A percentile compares a stretch with the other conserved stretches of the same genome.
Evolutionary conservation across 2,888 invertebrate genomes (phyloP).

Genomic region (Drosophila subsilvestris): DNA sequence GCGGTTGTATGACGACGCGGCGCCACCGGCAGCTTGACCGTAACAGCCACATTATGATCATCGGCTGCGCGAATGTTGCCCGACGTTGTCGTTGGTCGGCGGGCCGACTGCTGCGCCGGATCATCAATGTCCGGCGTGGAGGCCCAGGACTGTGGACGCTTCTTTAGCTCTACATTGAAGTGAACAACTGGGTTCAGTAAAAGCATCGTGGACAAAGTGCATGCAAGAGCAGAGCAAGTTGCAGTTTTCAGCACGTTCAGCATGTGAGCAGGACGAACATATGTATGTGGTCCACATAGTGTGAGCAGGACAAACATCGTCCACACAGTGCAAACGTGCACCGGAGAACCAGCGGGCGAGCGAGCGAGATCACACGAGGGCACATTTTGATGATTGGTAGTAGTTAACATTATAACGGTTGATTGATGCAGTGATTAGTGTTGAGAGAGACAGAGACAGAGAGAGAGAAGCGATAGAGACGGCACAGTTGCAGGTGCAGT

Average conservation of each 20-base stretch:
- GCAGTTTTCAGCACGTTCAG: conserved; percentile 19
- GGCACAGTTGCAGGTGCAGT: conserved; percentile 56
- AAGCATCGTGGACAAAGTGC: conserved; percentile 52
- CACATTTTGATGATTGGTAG: conserved; percentile 36
- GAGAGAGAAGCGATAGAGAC: conserved; percentile 43
- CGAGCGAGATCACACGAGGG: conserved; percentile 25
- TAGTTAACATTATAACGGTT: conserved; percentile 43
- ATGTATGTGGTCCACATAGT: conserved; percentile 10
- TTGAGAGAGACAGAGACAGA: conserved; percentile 28
- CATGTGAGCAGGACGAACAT: conserved; percentile 26
- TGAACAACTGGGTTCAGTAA: conserved; percentile 82
- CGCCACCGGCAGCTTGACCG: conserved; percentile 89
- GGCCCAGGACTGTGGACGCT: conserved; percentile 88
- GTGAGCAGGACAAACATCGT: conserved; percentile 2
- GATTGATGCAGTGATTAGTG: conserved; percentile 39
- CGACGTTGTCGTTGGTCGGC: conserved; percentile 7
- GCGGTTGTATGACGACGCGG: conserved; percentile 87
- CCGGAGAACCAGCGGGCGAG: conserved; percentile 25
- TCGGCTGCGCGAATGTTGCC: conserved; percentile 67
- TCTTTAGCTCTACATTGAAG: conserved; percentile 84
- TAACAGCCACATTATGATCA: conserved; percentile 86
- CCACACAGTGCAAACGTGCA: conserved; percentile 12
- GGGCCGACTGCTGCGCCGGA: conserved; percentile 37
- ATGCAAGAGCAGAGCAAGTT: conserved; percentile 52
- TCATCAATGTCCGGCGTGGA: conserved; percentile 92